These are phyloP conservation scores for Enteromius mattozi DNA, from an alignment of 2,797 vertebrate genomes.

Conservation along the genomic window DNA sequence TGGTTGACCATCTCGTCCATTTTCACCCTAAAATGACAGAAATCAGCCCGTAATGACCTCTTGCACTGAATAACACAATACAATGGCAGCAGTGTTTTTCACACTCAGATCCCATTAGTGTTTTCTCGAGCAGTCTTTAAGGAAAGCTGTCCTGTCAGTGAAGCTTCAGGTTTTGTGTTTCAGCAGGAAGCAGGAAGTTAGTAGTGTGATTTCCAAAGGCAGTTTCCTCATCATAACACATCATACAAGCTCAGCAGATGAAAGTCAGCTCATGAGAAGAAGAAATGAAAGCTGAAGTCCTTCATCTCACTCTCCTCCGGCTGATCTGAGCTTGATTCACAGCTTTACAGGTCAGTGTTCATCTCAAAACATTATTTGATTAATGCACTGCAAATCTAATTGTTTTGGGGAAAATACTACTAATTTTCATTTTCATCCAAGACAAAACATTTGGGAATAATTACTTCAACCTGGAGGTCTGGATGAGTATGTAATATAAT, in stretches of 20 bases:
- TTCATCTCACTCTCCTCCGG: background rate
- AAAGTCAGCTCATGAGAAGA: background rate
- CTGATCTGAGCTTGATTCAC: background rate
- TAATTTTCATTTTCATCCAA: background rate
- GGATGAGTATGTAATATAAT: constrained; percentile 27
- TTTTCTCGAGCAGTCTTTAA: background rate
- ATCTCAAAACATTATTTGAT: constrained; percentile 16
- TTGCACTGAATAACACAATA: background rate
- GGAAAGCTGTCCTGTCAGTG: background rate
- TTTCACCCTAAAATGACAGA: constrained; percentile 79
- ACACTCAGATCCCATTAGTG: background rate
- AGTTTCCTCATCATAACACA: constrained; percentile 62
- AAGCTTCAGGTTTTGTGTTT: background rate
- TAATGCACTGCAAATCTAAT: constrained; percentile 21
- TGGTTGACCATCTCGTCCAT: constrained; percentile 81
- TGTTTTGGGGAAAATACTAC: background rate
- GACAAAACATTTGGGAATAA: constrained; percentile 30
- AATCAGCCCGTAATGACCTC: constrained; percentile 25
- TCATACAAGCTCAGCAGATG: background rate
- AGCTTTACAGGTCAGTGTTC: background rate
- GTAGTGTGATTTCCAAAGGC: too few relatives aligned
- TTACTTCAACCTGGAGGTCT: constrained; percentile 46
- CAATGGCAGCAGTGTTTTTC: background rate
- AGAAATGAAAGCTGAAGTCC: constrained; percentile 6
- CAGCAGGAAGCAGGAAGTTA: constrained; percentile 60